Base-by-base conservation (phyloP, 2,113 vertebrate genomes). In the Lophochroa leadbeateri region DNA sequence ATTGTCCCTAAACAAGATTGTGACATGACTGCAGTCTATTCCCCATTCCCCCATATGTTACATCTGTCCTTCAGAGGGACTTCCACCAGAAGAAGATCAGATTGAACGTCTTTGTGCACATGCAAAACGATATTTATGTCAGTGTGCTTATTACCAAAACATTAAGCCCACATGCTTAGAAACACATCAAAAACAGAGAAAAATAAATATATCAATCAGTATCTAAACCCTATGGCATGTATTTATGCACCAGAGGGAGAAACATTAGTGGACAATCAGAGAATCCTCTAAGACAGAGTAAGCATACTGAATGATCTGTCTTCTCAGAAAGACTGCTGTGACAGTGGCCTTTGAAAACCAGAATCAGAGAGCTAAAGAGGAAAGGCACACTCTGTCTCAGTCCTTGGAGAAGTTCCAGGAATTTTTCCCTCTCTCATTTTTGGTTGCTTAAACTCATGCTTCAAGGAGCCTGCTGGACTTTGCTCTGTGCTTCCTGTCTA, bases 281-380 rank as follows among this genome's bases (percentile, higher is more conserved):
- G 23, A 90, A 90, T 60, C 25, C 44, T 86, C 35, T 82, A 27
- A 72, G 37, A n/a, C 57, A 79, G 43, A 84, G 44, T 28, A 90
- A 88, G 39, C 55, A 46, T 21, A 31, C 24, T 52, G 79, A 90
- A 86, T 74, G 18, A 60, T 78, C 27, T 72, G 29, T 92, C 52
- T 65, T 80, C 71, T 88, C 82, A 88, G 72, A 71, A 61, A 65
- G 35, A 63, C 72, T 96, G 60, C 72, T 94, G 83, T 68, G 88
- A 88, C 43, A 86, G 17, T 24, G 27, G 52, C 55, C 61, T 94
- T 95, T 96, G 94, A 96, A 92, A 81, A 81, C 4, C 29, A 55
- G 47, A 88, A 60, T 80, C 24, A 58, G 69, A 79, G n/a, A 93
- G 37, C 14, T n/a, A 74, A 82, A 84, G 58, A 92, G 39, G 49